Conservation (phyloP, 2,797 vertebrate genomes). For the Poeciliopsis presidionis region DNA sequence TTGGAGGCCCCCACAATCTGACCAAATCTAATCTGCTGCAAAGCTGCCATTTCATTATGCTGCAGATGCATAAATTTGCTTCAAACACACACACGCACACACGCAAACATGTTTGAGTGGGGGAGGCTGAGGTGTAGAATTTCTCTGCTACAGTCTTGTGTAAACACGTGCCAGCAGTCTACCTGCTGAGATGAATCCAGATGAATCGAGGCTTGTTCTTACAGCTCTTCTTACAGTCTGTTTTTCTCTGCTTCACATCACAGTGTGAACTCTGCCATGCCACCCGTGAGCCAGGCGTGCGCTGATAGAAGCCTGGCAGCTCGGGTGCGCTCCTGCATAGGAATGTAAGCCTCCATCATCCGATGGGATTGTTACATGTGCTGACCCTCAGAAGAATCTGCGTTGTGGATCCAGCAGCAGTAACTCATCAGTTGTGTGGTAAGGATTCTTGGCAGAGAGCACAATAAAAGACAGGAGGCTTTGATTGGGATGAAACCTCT, state of each 20-base stretch:
- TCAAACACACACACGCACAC: constrained; percentile 15
- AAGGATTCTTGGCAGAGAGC: constrained; percentile 58
- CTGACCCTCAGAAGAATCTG: constrained; percentile 45
- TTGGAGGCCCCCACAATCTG: constrained; percentile 46
- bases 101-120: constrained; percentile 10
- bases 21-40: constrained; percentile 54
- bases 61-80: constrained; percentile 44
- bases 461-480: constrained; percentile 55
- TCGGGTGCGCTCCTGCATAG: constrained; percentile 32
- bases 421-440: constrained; percentile 53
- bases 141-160: constrained; percentile 52
- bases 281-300: constrained; percentile 18
- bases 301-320: constrained; percentile 37
- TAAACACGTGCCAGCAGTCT: constrained; percentile 73
- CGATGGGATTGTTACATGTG: constrained; percentile 38
- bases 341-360: constrained; percentile 25
- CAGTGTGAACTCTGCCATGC: constrained; percentile 44
- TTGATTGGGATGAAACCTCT: constrained; percentile 57
- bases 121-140: constrained; percentile 26
- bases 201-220: constrained; percentile 63
- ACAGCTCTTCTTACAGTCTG: constrained; percentile 42
- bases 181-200: constrained; percentile 68
- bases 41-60: constrained; percentile 11
- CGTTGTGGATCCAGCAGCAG: constrained; percentile 42
- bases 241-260: constrained; percentile 53